These are phyloP conservation scores for Eurystomus gularis DNA, from an alignment of 2,113 vertebrate species.

Conservation along the genomic window DNA sequence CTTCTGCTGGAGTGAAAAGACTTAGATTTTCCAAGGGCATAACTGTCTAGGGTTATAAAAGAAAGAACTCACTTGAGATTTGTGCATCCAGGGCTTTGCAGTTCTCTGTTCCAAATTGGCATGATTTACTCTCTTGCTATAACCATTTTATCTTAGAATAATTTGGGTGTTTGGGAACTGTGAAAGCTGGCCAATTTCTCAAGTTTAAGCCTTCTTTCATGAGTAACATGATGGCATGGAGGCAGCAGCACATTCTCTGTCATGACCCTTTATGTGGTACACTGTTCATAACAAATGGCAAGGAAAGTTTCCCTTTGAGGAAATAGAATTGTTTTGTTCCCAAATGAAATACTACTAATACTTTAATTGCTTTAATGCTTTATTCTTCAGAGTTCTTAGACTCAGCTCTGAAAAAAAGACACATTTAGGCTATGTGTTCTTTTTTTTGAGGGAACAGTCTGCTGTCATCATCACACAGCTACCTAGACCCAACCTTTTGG, in stretches of 20 bases:
- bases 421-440: not conserved
- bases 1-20: not conserved
- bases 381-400: not conserved
- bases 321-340: not conserved
- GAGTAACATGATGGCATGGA: not conserved
- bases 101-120: not conserved
- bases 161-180: not conserved
- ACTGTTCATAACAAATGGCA: not conserved
- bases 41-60: not conserved
- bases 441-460: not conserved
- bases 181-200: not conserved
- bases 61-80: not conserved
- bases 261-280: not conserved
- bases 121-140: fast-evolving
- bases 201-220: not conserved
- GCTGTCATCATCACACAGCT: not conserved
- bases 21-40: not conserved
- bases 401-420: not conserved
- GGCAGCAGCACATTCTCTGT: not conserved
- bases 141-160: not conserved
- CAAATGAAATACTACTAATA: not conserved
- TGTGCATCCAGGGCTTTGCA: not conserved
- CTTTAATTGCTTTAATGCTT: not conserved
- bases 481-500: not conserved
- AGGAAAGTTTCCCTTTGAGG: not conserved